Evolutionary conservation across 1,140 invertebrate genomes (phyloP), one percentile per base, ranked within the genome.

Genomic region (Cryptotermes secundus): DNA sequence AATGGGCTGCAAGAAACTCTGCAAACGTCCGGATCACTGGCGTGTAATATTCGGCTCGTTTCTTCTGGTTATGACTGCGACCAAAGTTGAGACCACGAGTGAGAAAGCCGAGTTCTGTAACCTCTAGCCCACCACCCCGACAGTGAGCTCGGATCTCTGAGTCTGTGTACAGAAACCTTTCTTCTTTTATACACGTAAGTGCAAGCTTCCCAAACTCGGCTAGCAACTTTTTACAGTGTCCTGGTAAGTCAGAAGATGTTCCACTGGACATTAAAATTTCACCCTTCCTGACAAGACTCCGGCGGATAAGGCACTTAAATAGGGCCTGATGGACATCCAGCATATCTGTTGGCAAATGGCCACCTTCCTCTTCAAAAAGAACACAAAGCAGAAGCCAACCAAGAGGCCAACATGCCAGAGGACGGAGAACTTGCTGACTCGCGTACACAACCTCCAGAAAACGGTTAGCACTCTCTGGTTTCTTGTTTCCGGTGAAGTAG

Each of bases 1-100:
- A 92, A 83, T 92, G 92, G 7, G 92, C 92, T 1, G 91, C 90
- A 3, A 92, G 87, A 85, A 91, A 92, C 81, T 92, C 91, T 22
- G 90, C 89, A 42, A 92, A 89, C 2, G 90, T 89, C 72, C 88
- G 87, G 86, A 92, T 91, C 16, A 92, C 88, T 0, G 91, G 90
- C n/a, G 90, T 89, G 86, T 90, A 92, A 65, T 89, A 87, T 59
- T 88, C 88, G 45, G 89, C 89, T 12, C 83, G 82, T 80, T 89
- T 91, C 35, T 87, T 87, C 65, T 86, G 85, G 87, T 86, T 84
- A 86, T 87, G 83, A 87, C 89, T 86, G 84, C 86, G 86, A 0
- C 89, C 89, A 72, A 90, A 90, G 3, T 88, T 89, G 34, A 89
- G 42, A 4, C 89, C 88, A 42, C 89, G 87, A 26, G 89, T 89